Conservation (phyloP, 2,888 invertebrate species). For the Sinotaia quadrata region DNA sequence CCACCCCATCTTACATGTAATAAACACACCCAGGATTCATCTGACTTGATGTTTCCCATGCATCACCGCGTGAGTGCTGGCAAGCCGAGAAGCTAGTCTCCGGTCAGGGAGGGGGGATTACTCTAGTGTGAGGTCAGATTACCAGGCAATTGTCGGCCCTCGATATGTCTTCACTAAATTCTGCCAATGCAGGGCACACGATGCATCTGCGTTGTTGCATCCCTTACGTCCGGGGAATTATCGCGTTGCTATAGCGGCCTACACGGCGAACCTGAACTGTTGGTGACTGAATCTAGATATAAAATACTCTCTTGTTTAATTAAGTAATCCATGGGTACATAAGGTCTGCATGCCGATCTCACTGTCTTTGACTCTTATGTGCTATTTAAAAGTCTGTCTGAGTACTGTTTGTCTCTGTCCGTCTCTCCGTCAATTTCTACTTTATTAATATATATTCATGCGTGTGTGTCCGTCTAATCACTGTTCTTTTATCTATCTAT, state of each 20-base stretch:
- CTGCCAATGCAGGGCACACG: conserved; percentile 1
- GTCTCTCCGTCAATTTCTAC: too few relatives aligned
- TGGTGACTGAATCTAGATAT: too few relatives aligned
- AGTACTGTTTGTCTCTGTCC: too few relatives aligned
- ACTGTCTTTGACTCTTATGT: too few relatives aligned
- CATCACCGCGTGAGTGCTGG: conserved; percentile 19
- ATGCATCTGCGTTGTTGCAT: background rate
- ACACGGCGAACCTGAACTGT: too few relatives aligned
- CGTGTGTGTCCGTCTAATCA: too few relatives aligned
- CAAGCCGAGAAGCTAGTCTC: conserved; percentile 22
- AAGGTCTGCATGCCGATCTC: too few relatives aligned
- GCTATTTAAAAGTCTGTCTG: too few relatives aligned
- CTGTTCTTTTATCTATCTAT: too few relatives aligned
- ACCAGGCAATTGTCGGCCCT: conserved; percentile 24
- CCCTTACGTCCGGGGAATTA: background rate
- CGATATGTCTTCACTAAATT: conserved; percentile 31
- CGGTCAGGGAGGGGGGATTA: conserved; percentile 27
- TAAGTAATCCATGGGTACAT: too few relatives aligned
- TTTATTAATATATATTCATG: too few relatives aligned
- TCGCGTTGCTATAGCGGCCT: background rate
- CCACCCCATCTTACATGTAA: background rate
- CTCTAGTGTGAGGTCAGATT: conserved; percentile 17
- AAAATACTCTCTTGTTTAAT: too few relatives aligned
- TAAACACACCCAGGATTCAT: conserved; percentile 21
- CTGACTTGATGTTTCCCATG: conserved; percentile 27